Conservation (phyloP, 2,113 vertebrate genomes). For the Oplegnathus fasciatus region DNA sequence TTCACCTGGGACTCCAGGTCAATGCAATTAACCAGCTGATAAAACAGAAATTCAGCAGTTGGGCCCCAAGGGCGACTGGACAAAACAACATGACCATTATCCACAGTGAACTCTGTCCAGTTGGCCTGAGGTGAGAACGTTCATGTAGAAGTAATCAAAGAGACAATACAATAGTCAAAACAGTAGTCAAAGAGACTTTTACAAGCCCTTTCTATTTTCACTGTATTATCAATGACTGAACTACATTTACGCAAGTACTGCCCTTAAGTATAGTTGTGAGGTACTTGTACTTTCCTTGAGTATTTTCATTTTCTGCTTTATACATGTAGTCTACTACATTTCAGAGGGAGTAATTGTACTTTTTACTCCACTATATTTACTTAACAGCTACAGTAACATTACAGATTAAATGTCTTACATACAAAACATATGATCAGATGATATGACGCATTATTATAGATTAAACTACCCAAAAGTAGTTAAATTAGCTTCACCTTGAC, state of each 20-base stretch:
- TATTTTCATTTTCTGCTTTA: neutral
- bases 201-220: neutral
- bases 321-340: neutral
- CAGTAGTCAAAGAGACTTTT: neutral
- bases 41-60: conserved; percentile 38
- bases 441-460: neutral
- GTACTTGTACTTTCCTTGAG: neutral
- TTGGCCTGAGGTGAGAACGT: neutral
- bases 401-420: neutral
- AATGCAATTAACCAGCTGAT: conserved; percentile 15
- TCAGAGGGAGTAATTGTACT: neutral
- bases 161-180: too few relatives aligned
- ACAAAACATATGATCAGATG: neutral
- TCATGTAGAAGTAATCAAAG: neutral
- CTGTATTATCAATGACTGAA: neutral
- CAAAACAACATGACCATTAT: conserved; percentile 1
- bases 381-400: neutral
- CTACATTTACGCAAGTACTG: neutral
- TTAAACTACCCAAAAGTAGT: neutral
- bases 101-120: neutral
- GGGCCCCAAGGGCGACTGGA: conserved; percentile 3
- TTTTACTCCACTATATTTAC: too few relatives aligned
- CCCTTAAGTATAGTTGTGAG: too few relatives aligned
- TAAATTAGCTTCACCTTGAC: neutral
- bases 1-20: conserved; percentile 26